Base-by-base conservation (phyloP, 2,888 invertebrate species). In the Drosophila sordidula region DNA sequence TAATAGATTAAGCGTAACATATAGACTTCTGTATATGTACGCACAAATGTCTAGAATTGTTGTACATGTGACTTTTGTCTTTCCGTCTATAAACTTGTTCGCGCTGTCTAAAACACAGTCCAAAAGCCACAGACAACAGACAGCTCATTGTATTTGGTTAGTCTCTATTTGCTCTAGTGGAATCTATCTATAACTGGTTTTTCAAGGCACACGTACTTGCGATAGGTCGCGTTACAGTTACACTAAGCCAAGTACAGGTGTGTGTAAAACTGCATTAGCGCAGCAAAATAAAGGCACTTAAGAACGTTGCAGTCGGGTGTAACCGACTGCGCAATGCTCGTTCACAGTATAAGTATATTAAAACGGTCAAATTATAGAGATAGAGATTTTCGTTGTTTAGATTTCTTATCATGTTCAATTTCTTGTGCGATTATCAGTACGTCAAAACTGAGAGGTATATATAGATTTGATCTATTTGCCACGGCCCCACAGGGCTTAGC, bases 41-140 rank as follows among this genome's bases (percentile, higher is more conserved):
- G 5, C 18, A 26, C 16, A 22, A 29, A n/a, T 22, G 22, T 36
- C 22, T 32, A 38, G 32, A 64, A 16, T 41, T 47, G 32, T 34
- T 34, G 18, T 38, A 46, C 8, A n/a, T 63, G 41, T 44, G 63
- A 34, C 32, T 47, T 39, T 18, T 49, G 16, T n/a, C 9, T 25
- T 14, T 46, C 47, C 36, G 51, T 49, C 51, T 51, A 49, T 56
- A 74, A 72, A 72, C 72, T 75, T 52, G 72, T 62, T 75, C 54
- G 18, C 56, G 55, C 34, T 51, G 38, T 50, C n/a, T 29, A 9
- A 45, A 38, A 45, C 32, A 32, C 32, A 11, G 32, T 34, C 32
- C 49, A 45, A 52, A 34, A 49, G 22, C 41, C 16, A 9, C 42
- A 54, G 29, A 25, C 6, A 25, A 63, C 29, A 47, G 29, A 50